Percentiles rank a stretch among this genome's conserved stretches.
Evolutionary conservation across 2,113 vertebrate genomes (phyloP).

Genomic region (Suricata suricatta): DNA sequence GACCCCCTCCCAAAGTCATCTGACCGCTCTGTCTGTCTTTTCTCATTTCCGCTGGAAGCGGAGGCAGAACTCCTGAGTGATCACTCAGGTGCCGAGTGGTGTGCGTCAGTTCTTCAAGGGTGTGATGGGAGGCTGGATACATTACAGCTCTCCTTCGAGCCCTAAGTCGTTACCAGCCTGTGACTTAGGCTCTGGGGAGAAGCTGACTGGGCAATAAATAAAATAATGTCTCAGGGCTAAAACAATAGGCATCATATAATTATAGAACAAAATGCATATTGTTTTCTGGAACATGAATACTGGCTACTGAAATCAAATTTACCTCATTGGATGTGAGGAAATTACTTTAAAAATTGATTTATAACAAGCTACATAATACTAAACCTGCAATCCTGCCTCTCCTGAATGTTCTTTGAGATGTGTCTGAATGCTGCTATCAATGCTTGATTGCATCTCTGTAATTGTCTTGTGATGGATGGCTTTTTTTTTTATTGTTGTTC

Average conservation of each 20-base stretch:
- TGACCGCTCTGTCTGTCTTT: background rate
- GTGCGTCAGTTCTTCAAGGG: background rate
- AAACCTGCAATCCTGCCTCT: constrained; percentile 67
- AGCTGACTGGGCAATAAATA: constrained; percentile 40
- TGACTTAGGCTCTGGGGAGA: constrained; percentile 8
- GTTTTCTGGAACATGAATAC: constrained; percentile 75
- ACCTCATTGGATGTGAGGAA: constrained; percentile 77
- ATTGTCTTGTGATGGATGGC: constrained; percentile 82
- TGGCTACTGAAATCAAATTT: constrained; percentile 79
- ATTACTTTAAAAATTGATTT: constrained; percentile 82
- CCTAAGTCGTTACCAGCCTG: background rate
- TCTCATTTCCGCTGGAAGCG: background rate
- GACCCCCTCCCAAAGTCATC: background rate
- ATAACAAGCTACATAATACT: constrained; percentile 75
- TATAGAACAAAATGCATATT: constrained; percentile 62
- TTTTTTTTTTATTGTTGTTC: background rate
- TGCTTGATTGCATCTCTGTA: constrained; percentile 78
- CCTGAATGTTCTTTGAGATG: constrained; percentile 70
- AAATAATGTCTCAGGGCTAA: constrained; percentile 68
- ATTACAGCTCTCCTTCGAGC: background rate
- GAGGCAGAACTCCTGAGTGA: background rate
- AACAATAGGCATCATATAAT: constrained; percentile 63
- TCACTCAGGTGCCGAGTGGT: background rate
- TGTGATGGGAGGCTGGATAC: fast-evolving
- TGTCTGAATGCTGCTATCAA: constrained; percentile 69